phyloP scores from a whole-genome alignment of 2,888 invertebrate species.

The Apamea epomidion region DNA sequence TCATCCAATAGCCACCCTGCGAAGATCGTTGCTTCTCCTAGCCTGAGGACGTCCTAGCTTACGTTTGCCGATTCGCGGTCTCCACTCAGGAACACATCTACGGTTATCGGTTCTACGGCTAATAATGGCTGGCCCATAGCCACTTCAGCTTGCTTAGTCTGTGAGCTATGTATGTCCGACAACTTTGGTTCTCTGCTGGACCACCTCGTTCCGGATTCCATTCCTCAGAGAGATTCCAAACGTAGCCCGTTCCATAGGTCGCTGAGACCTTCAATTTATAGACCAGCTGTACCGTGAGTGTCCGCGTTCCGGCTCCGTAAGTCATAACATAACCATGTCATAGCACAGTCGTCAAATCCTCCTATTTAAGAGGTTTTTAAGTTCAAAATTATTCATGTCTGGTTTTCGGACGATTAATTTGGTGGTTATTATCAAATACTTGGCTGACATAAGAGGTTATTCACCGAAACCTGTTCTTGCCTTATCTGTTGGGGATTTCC shows the following conservation, averaged over 20 bases:
- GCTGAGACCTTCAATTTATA: neutral
- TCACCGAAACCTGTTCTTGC: constrained; percentile 27
- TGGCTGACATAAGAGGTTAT: constrained; percentile 15
- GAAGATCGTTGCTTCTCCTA: neutral
- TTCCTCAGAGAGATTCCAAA: neutral
- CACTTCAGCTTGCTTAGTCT: neutral
- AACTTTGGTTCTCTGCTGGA: neutral
- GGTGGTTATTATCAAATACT: constrained; percentile 19
- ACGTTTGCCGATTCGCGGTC: neutral
- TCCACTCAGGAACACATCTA: neutral
- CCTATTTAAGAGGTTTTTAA: neutral
- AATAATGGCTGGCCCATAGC: neutral
- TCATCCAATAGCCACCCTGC: neutral
- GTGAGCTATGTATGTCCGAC: neutral
- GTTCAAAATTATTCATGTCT: too few relatives aligned
- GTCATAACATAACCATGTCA: neutral
- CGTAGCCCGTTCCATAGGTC: neutral
- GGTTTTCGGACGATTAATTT: neutral
- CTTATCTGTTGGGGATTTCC: constrained; percentile 26
- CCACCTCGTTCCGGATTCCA: neutral
- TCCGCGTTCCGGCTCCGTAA: neutral
- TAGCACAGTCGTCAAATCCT: neutral
- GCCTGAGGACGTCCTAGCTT: neutral
- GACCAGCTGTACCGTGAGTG: neutral
- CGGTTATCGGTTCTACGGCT: neutral